phyloP scores from a whole-genome alignment of 64 coral and sea anemone genomes.

The Actinia tenebrosa region DNA sequence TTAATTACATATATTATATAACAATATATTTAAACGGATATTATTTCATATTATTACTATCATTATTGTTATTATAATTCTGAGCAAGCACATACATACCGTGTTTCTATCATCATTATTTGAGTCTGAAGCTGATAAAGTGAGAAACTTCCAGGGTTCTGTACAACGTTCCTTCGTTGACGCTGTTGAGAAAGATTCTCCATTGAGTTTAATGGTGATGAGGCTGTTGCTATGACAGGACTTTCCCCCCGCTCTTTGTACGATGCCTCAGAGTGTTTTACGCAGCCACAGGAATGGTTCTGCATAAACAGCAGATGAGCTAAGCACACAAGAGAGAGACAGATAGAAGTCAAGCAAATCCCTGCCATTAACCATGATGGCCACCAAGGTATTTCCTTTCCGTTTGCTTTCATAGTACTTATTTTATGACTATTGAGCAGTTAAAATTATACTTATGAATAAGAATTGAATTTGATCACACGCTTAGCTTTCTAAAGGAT shows the following conservation, averaged over 20 bases:
- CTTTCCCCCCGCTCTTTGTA: neutral
- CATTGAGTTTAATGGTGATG: neutral
- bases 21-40: too few relatives aligned
- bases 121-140: constrained; percentile 23
- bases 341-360: constrained; percentile 2
- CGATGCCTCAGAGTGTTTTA: neutral
- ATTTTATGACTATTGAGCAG: neutral
- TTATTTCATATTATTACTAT: too few relatives aligned
- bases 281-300: constrained; percentile 7
- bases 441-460: neutral
- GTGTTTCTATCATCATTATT: constrained; percentile 30
- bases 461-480: neutral
- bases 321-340: neutral
- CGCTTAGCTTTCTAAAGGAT: neutral
- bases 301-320: neutral
- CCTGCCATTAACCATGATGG: constrained; percentile 5
- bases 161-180: neutral
- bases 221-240: neutral
- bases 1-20: too few relatives aligned
- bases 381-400: neutral
- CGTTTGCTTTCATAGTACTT: neutral
- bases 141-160: neutral
- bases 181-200: neutral
- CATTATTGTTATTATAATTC: too few relatives aligned
- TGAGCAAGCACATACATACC: neutral